Evolutionary conservation across 2,888 invertebrate species (phyloP).

Genomic region (Hirudinaria manillensis): DNA sequence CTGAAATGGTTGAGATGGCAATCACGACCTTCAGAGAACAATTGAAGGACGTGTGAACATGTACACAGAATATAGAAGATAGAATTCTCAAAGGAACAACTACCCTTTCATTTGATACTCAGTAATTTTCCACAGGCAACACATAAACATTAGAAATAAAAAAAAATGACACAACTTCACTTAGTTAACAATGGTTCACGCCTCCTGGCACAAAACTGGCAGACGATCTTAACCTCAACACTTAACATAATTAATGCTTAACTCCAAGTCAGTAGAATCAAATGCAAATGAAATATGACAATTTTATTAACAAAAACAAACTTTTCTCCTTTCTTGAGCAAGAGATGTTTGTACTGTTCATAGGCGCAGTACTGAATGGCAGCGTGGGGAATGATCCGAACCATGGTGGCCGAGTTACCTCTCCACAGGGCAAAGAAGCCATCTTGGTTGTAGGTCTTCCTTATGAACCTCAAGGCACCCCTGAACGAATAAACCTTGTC

Average conservation of each 20-base stretch:
- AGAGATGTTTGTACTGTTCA: slow-evolving; percentile 85
- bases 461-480: slow-evolving; percentile 56
- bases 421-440: slow-evolving; percentile 84
- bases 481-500: slow-evolving; percentile 55
- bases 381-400: slow-evolving; percentile 89
- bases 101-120: too few species aligned
- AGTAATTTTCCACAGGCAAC: background rate
- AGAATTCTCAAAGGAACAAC: too few species aligned
- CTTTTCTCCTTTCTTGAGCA: slow-evolving; percentile 51
- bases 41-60: too few species aligned
- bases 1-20: too few species aligned
- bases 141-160: too few species aligned
- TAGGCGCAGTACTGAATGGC: slow-evolving; percentile 95
- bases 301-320: background rate
- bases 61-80: too few species aligned
- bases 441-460: slow-evolving; percentile 65
- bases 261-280: too few species aligned
- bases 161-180: background rate
- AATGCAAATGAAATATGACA: too few species aligned
- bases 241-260: too few species aligned
- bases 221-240: too few species aligned
- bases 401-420: slow-evolving; percentile 97
- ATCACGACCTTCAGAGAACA: too few species aligned
- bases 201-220: too few species aligned
- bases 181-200: background rate